Base-by-base conservation (phyloP, 1,140 invertebrate species). In the Pararge aegeria region DNA sequence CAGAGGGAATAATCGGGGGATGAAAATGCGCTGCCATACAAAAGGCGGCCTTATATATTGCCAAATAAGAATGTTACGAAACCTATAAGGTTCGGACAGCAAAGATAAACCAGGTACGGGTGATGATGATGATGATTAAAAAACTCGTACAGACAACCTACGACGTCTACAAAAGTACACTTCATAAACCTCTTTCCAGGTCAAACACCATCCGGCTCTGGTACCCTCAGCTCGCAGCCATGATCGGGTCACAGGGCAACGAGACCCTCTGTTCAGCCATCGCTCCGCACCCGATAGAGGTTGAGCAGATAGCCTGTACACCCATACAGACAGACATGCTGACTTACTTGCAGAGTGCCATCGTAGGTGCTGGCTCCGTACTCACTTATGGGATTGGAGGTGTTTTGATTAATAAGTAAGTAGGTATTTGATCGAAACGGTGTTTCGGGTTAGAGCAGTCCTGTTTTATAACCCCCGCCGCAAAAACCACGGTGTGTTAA, bases 141-240 rank as follows among this genome's bases (percentile, higher is more conserved):
- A 3, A 3, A 16, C 42, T 9, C 6, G 10, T 3, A 44, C 42
- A 9, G 34, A 3, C 9, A 37, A 5, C 12, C 3, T 2, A 3
- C 13, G 34, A 13, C 2, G 12, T 12, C 3, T 13, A n/a, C 10
- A 3, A 37, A 5, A 37, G 13, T 5, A 2, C 3, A 10, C 13
- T 37, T 3, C 34, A 37, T 37, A 21, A n/a, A 2, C 19, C 5
- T 29, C 46, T 56, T 50, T 66, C 10, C 72, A 88, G 85, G 1
- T 79, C 85, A 10, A 93, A 92, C 64, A 92, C 91, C 0, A 63
- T 92, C 7, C 80, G 91, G 1, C 78, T 92, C 6, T 94, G 93
- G 93, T 91, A 93, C 54, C 93, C 93, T 0, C 92, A 93, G 65
- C 84, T 94, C 10, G 93, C 93, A 46, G 87, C 92, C 29, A 92